phyloP scores from a whole-genome alignment of 1,140 invertebrate species.

The Drosophila eugracilis region DNA sequence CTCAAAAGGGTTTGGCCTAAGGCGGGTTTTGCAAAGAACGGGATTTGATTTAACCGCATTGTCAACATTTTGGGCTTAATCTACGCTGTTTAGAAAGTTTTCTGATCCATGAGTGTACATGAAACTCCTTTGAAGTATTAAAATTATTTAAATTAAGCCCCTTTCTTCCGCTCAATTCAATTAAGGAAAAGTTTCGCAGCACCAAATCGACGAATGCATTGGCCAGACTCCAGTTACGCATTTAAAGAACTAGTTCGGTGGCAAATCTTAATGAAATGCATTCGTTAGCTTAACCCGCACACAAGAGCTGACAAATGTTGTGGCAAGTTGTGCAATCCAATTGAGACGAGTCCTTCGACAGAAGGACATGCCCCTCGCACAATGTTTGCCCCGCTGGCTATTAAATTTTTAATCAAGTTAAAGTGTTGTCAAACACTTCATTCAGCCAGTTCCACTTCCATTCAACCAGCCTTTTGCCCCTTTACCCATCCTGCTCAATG shows the following conservation, averaged over 20 bases:
- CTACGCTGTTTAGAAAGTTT: background rate
- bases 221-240: constrained; percentile 23
- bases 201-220: background rate
- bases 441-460: constrained; percentile 52
- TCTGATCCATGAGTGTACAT: background rate
- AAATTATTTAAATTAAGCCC: constrained; percentile 16
- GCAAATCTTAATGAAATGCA: constrained; percentile 60
- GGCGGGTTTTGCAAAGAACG: background rate
- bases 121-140: background rate
- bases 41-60: background rate
- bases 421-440: constrained; percentile 82
- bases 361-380: constrained; percentile 9
- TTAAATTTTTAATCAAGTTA: constrained; percentile 83
- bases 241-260: constrained; percentile 24
- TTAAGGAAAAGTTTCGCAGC: too few species aligned
- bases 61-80: constrained; percentile 1
- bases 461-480: background rate
- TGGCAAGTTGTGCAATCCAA: constrained; percentile 72
- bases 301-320: constrained; percentile 58
- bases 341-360: constrained; percentile 41
- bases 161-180: background rate
- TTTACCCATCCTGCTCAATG: too few species aligned
- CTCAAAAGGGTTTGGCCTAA: background rate
- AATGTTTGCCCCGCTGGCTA: constrained; percentile 73
- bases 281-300: constrained; percentile 45